Evolutionary conservation across 2,888 invertebrate species (phyloP).

Genomic region (Strigamia transsilvanica): DNA sequence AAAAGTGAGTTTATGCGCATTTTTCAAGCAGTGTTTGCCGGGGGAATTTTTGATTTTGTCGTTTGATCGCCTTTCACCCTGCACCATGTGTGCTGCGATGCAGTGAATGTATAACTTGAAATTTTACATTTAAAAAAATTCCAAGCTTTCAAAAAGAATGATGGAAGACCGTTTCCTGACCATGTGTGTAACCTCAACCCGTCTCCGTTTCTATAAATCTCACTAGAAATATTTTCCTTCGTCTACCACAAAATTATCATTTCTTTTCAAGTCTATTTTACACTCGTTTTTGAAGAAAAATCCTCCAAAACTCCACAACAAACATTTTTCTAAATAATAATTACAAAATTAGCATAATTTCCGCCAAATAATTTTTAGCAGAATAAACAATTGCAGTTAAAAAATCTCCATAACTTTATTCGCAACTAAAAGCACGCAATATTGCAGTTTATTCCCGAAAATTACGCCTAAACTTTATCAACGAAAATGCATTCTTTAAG

Average conservation of each 20-base stretch:
- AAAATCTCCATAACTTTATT: too few species aligned
- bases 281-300: not conserved
- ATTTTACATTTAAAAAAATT: slow-evolving; percentile 35
- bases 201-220: not conserved
- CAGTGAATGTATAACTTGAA: slow-evolving; percentile 31
- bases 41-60: slow-evolving; percentile 38
- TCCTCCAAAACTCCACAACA: not conserved
- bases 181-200: slow-evolving; percentile 28
- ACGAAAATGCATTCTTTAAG: not conserved
- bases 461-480: not conserved
- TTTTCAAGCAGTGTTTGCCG: slow-evolving; percentile 20
- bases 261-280: not conserved
- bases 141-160: slow-evolving; percentile 32
- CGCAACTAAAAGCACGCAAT: too few species aligned
- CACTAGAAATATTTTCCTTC: not conserved
- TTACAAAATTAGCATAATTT: too few species aligned
- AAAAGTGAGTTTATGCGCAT: slow-evolving; percentile 38
- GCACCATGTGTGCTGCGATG: slow-evolving; percentile 27
- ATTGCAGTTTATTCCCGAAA: too few species aligned
- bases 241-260: not conserved
- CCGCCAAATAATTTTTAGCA: too few species aligned
- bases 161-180: slow-evolving; percentile 25
- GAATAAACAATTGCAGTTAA: too few species aligned
- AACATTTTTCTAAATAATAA: not conserved
- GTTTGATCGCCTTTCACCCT: slow-evolving; percentile 34